These are phyloP conservation scores for Yponomeuta cagnagella DNA, from an alignment of 2,888 invertebrate genomes.

Conservation along the genomic window DNA sequence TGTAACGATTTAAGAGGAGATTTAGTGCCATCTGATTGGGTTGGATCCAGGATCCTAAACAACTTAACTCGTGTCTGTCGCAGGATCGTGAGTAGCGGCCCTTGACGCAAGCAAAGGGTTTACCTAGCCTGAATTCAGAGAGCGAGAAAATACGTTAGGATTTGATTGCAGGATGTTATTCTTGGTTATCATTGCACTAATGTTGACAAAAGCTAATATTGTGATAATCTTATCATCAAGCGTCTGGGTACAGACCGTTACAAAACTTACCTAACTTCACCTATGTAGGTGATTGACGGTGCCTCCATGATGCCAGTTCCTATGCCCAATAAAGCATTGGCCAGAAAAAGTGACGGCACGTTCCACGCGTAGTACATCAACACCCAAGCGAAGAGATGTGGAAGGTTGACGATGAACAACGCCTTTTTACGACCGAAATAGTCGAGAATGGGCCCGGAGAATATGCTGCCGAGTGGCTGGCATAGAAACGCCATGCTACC, in stretches of 20 bases:
- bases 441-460: slow-evolving; percentile 74
- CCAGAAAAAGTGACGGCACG: slow-evolving; percentile 63
- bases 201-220: too few relatives aligned
- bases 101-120: too few relatives aligned
- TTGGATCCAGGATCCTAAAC: too few relatives aligned
- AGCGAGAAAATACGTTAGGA: too few relatives aligned
- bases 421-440: slow-evolving; percentile 72
- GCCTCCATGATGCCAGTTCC: slow-evolving; percentile 78
- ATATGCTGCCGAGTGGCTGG: slow-evolving; percentile 74
- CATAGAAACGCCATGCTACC: slow-evolving; percentile 74
- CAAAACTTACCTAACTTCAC: slow-evolving; percentile 66
- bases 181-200: too few relatives aligned
- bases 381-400: slow-evolving; percentile 75
- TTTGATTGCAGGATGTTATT: too few relatives aligned
- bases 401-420: slow-evolving; percentile 74
- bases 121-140: too few relatives aligned
- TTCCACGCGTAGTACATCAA: slow-evolving; percentile 69
- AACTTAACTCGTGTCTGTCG: too few relatives aligned
- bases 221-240: too few relatives aligned
- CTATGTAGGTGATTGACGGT: slow-evolving; percentile 77
- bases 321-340: slow-evolving; percentile 70
- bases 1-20: too few relatives aligned
- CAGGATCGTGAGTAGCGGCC: too few relatives aligned
- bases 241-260: background rate
- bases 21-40: too few relatives aligned